Evolutionary conservation across 2,888 invertebrate species (phyloP).

Genomic region (Suillia variegata): DNA sequence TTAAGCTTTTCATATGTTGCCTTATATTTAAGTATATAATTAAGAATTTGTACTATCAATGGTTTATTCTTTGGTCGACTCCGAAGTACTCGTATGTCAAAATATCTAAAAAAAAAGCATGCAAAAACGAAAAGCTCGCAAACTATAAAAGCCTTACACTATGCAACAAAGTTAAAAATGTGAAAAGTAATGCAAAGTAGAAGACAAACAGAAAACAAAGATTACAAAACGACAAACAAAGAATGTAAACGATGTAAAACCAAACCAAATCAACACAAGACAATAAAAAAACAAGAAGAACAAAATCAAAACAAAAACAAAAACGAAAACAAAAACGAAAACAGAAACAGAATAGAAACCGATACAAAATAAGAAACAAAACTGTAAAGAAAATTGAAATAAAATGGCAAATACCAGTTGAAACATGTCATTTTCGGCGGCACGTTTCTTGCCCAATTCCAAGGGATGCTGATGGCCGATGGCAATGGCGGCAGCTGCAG

Average conservation of each 20-base stretch:
- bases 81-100: no score
- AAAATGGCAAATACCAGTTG: constrained; percentile 84
- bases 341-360: constrained; percentile 37
- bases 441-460: constrained; percentile 95
- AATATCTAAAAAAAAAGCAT: neutral
- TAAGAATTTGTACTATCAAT: no score
- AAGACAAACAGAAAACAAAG: constrained; percentile 15
- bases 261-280: constrained; percentile 21
- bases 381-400: constrained; percentile 34
- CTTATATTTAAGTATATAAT: no score
- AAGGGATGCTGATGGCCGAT: constrained; percentile 65
- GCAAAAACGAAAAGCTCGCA: neutral
- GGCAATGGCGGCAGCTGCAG: constrained; percentile 68
- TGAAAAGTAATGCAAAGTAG: neutral
- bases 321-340: constrained; percentile 26
- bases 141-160: constrained; percentile 5
- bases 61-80: no score
- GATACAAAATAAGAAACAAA: no score
- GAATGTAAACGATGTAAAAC: neutral
- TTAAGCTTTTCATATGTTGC: neutral
- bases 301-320: constrained; percentile 12
- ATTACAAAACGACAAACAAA: constrained; percentile 15
- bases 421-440: constrained; percentile 86
- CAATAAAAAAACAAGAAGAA: constrained; percentile 24
- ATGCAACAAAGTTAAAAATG: constrained; percentile 28